Evolutionary conservation across 2,888 invertebrate genomes (phyloP).

Genomic region (Quadroppia sp.): DNA sequence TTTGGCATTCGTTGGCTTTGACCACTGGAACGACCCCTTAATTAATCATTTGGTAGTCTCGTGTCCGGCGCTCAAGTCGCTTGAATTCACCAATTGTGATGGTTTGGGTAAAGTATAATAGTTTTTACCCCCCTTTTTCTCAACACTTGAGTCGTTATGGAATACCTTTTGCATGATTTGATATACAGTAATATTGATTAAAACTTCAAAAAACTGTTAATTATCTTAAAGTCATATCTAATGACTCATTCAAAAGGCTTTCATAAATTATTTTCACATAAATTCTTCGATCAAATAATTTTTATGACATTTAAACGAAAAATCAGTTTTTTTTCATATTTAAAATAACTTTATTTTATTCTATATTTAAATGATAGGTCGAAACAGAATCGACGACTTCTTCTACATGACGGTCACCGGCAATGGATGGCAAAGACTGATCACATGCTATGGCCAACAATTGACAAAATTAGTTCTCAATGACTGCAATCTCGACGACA

Average conservation of each 20-base stretch:
- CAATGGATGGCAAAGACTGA: constrained; percentile 33
- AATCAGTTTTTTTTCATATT: too few relatives aligned
- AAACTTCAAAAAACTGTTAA: too few relatives aligned
- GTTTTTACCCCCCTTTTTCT: not conserved
- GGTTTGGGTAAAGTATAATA: constrained; percentile 38
- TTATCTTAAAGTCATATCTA: too few relatives aligned
- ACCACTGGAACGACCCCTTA: constrained; percentile 40
- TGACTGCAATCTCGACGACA: constrained; percentile 40
- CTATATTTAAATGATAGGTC: not conserved
- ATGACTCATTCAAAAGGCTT: too few relatives aligned
- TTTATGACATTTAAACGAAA: too few relatives aligned
- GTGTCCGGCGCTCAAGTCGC: constrained; percentile 24
- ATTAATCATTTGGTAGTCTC: not conserved
- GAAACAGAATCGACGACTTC: constrained; percentile 33
- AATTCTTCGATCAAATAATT: too few relatives aligned
- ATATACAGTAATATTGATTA: too few relatives aligned
- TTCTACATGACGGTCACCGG: constrained; percentile 30
- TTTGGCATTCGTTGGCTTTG: constrained; percentile 34
- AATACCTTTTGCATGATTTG: too few relatives aligned
- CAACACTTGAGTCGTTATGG: too few relatives aligned
- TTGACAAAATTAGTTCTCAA: constrained; percentile 10
- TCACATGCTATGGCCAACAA: constrained; percentile 21
- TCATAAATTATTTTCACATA: too few relatives aligned
- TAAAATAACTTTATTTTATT: constrained; percentile 20
- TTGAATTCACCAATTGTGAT: constrained; percentile 26